These are phyloP conservation scores for Polylopha cassiicola DNA, from an alignment of 2,888 invertebrate species.

Conservation along the genomic window DNA sequence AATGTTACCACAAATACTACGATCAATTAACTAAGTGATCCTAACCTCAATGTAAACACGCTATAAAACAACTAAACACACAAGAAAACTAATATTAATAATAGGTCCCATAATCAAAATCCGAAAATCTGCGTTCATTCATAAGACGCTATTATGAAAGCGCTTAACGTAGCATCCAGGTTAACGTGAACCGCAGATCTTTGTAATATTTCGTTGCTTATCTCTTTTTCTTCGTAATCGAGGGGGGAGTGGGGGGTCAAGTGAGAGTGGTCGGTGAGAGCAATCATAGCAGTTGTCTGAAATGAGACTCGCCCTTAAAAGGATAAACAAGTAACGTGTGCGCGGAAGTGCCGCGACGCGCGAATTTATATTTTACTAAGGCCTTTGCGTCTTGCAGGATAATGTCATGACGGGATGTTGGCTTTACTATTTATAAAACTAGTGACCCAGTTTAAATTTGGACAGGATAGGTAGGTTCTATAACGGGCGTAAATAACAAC, in stretches of 20 bases:
- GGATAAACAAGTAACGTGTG: conserved; percentile 77
- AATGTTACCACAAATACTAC: neutral
- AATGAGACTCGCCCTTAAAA: conserved; percentile 72
- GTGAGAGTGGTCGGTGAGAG: conserved; percentile 54
- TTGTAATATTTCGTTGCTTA: conserved; percentile 27
- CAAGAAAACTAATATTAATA: conserved; percentile 42
- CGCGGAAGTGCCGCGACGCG: conserved; percentile 66
- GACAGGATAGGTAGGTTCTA: too few relatives aligned
- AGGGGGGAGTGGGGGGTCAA: conserved; percentile 36
- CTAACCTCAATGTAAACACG: conserved; percentile 31
- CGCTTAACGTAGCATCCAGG: conserved; percentile 47
- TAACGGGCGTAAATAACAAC: too few relatives aligned
- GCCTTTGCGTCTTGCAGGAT: conserved; percentile 42
- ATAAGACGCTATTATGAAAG: conserved; percentile 48
- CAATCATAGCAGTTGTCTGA: conserved; percentile 73
- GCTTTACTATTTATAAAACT: conserved; percentile 21
- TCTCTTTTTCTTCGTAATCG: conserved; percentile 22
- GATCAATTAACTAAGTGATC: neutral
- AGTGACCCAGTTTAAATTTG: too few relatives aligned
- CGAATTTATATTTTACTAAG: conserved; percentile 70
- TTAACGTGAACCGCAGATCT: conserved; percentile 35
- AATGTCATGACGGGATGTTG: conserved; percentile 27
- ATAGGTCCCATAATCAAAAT: conserved; percentile 53
- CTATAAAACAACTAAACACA: conserved; percentile 39
- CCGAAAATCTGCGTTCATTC: conserved; percentile 60